Evolutionary conservation across 2,113 vertebrate genomes (phyloP).

Genomic region (Atractosteus spatula): DNA sequence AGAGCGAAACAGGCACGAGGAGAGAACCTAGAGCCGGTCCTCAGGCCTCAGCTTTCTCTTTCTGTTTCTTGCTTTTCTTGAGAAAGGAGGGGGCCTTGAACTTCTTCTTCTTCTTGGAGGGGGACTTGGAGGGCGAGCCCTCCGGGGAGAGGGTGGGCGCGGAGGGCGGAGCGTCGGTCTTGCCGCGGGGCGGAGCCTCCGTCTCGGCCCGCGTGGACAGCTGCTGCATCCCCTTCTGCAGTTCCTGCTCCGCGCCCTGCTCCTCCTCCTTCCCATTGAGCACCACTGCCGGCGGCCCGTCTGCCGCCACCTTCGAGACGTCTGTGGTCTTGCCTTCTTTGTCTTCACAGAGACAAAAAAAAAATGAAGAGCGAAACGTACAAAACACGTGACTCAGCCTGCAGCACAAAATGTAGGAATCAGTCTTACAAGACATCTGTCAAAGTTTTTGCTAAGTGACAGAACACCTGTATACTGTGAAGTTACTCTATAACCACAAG

Average conservation of each 20-base stretch:
- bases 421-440: too few species aligned
- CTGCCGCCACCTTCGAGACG: constrained; percentile 22
- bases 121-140: constrained; percentile 91
- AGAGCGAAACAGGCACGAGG: not conserved
- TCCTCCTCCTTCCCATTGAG: constrained; percentile 82
- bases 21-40: not conserved
- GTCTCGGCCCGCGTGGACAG: constrained; percentile 67
- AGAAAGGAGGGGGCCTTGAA: constrained; percentile 96
- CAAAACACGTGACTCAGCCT: not conserved
- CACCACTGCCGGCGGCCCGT: constrained; percentile 49
- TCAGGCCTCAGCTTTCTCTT: constrained; percentile 91
- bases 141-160: constrained; percentile 78
- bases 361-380: not conserved
- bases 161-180: constrained; percentile 66
- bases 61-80: constrained; percentile 94
- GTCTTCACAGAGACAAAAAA: constrained; percentile 19
- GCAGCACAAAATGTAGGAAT: too few species aligned
- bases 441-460: too few species aligned
- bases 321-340: constrained; percentile 55
- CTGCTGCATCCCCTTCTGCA: constrained; percentile 76
- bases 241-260: constrained; percentile 63
- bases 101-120: constrained; percentile 99
- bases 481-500: too few species aligned
- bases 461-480: too few species aligned
- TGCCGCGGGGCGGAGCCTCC: constrained; percentile 61